Evolutionary conservation across 2,113 vertebrate genomes (phyloP), one percentile per base, ranked within the genome.

Genomic region (Nettapus auritus): DNA sequence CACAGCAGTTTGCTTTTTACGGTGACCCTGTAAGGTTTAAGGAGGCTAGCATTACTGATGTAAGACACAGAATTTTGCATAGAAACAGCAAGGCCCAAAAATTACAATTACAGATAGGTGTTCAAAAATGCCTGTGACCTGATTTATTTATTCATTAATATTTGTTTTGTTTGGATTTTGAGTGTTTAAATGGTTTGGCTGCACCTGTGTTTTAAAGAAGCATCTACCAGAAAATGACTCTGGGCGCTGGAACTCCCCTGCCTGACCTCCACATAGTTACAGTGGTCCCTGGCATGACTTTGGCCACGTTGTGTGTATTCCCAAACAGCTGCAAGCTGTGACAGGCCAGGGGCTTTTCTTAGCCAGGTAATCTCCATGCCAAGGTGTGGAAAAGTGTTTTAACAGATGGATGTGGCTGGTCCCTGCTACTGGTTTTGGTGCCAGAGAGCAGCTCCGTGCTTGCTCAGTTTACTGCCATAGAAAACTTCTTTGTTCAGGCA

Each of bases 361-460:
- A 33, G 34, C 21, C 20, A 68, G 52, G 9, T 42, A 11, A 5
- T 57, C 23, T 66, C 23, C 60, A 29, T 0, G 3, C 36, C 40
- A 53, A 16, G 33, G 13, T 74, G 23, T 50, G 55, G 46, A 23
- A 16, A 48, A 74, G 31, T 13, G 22, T 62, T 86, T 46, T 7
- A 89, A 40, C 14, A 64, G 13, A 29, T 78, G 60, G 28, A n/a
- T 3, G 2, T 38, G 12, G 29, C 66, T 36, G 55, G 22, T 78
- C 31, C 20, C 1, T 3, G 8, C 28, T 11, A 56, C 13, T 77
- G 70, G 18, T 31, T 25, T 73, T 71, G 36, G 55, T 69, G 73
- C 31, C 0, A 0, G 55, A 44, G 68, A 69, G 13, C 33, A 34
- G 38, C 44, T 57, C n/a, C 0, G 0, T 42, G n/a, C 52, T 59